Evolutionary conservation across 1,140 invertebrate species (phyloP).

Genomic region (Drosophila funebris): DNA sequence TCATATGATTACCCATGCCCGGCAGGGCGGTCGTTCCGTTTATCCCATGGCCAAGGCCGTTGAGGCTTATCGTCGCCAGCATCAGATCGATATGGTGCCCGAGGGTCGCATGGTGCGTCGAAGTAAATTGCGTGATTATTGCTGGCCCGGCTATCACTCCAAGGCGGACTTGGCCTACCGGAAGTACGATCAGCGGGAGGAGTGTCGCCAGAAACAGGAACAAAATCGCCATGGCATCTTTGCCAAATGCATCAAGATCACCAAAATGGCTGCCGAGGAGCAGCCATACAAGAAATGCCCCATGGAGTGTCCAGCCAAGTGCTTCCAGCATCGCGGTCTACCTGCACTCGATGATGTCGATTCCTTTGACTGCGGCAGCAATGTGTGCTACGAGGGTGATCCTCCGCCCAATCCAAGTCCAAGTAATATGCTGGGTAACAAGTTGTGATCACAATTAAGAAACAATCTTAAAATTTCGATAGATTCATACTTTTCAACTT

Average conservation of each 20-base stretch:
- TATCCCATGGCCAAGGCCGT: conserved; percentile 53
- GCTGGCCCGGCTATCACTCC: conserved; percentile 56
- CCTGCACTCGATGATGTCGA: neutral
- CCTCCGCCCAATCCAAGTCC: neutral
- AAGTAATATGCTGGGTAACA: neutral
- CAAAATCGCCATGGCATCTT: conserved; percentile 38
- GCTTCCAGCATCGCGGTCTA: neutral
- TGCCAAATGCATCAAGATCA: conserved; percentile 51
- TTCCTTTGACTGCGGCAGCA: neutral
- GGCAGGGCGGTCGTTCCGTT: conserved; percentile 43
- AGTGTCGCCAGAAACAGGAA: conserved; percentile 38
- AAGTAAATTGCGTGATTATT: conserved; percentile 42
- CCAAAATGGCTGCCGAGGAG: conserved; percentile 52
- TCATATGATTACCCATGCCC: conserved; percentile 32
- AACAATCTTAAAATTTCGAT: too few species aligned
- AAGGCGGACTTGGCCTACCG: conserved; percentile 55
- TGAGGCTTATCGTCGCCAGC: conserved; percentile 31
- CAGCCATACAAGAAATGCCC: conserved; percentile 32
- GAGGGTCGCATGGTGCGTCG: conserved; percentile 42
- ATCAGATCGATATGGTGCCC: conserved; percentile 45
- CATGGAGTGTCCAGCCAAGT: conserved; percentile 18
- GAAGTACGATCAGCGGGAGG: conserved; percentile 50
- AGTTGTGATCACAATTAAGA: neutral
- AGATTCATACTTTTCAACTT: neutral
- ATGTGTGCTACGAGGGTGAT: neutral